A percentile compares a stretch with the other conserved stretches of the same genome.
These are phyloP conservation scores for Callionymus lyra DNA, from an alignment of 2,113 vertebrate species.

Conservation along the genomic window DNA sequence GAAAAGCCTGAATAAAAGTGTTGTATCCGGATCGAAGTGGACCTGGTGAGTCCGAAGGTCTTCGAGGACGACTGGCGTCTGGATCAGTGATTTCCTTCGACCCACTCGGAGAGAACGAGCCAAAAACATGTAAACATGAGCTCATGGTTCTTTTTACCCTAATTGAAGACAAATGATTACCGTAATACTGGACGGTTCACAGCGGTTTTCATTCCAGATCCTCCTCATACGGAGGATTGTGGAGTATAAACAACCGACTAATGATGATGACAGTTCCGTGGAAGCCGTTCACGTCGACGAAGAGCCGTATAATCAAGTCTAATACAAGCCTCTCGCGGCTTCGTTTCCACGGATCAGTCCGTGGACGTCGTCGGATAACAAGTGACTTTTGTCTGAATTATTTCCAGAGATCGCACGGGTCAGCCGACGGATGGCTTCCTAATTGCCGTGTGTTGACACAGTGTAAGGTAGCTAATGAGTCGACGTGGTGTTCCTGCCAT, in stretches of 20 bases:
- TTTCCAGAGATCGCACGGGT: too few relatives aligned
- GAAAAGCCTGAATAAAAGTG: conserved; percentile 3
- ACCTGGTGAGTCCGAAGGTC: too few relatives aligned
- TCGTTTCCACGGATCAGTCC: conserved; percentile 8
- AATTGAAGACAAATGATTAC: conserved; percentile 44
- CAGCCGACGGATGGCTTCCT: neutral
- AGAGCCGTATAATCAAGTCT: conserved; percentile 18
- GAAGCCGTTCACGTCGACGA: conserved; percentile 34
- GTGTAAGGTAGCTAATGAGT: conserved; percentile 15
- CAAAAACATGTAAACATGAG: conserved; percentile 24
- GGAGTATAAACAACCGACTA: conserved; percentile 34
- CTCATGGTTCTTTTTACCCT: conserved; percentile 36
- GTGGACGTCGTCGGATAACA: conserved; percentile 5
- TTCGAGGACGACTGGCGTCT: too few relatives aligned
- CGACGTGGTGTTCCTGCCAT: conserved; percentile 26
- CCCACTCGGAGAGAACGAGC: conserved; percentile 25
- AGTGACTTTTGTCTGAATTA: too few relatives aligned
- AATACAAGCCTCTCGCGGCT: neutral
- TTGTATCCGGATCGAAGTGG: too few relatives aligned
- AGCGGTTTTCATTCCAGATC: too few relatives aligned
- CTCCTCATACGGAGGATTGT: too few relatives aligned
- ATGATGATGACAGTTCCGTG: conserved; percentile 55
- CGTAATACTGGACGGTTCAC: conserved; percentile 2
- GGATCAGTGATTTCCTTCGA: conserved; percentile 23
- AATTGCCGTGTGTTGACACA: too few relatives aligned